Percentiles rank a stretch among this genome's conserved stretches.
Conservation (phyloP, 2,888 invertebrate genomes). For the Drosophila trichaetosa region DNA sequence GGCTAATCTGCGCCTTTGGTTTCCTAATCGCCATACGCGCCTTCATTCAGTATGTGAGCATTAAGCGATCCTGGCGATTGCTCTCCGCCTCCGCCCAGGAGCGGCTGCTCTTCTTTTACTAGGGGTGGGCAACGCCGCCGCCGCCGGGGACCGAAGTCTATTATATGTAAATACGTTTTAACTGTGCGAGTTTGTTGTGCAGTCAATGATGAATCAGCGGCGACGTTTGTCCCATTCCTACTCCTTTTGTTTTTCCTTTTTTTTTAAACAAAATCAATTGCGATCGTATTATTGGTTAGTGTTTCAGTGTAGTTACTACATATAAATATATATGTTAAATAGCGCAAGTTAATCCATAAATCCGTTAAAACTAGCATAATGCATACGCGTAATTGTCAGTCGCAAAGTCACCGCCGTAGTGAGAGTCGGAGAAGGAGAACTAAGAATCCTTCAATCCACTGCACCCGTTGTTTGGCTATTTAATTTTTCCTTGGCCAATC, state of each 20-base stretch:
- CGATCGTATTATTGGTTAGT: constrained; percentile 63
- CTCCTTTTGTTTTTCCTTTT: constrained; percentile 9
- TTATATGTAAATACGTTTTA: constrained; percentile 61
- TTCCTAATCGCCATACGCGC: constrained; percentile 94
- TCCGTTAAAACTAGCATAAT: constrained; percentile 53
- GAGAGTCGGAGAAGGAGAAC: constrained; percentile 18
- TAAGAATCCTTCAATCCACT: constrained; percentile 23
- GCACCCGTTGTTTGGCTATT: constrained; percentile 50
- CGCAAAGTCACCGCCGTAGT: constrained; percentile 40
- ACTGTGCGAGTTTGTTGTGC: constrained; percentile 42
- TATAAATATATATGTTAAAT: constrained; percentile 56
- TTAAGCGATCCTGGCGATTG: constrained; percentile 94
- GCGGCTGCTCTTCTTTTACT: constrained; percentile 94
- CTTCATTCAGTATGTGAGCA: constrained; percentile 94
- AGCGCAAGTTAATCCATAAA: constrained; percentile 71
- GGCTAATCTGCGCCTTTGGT: constrained; percentile 96
- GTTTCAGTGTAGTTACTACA: constrained; percentile 68
- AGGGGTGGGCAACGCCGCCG: constrained; percentile 69
- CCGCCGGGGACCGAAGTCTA: constrained; percentile 22
- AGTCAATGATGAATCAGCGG: constrained; percentile 29
- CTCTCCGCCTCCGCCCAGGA: constrained; percentile 94
- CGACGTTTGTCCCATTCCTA: constrained; percentile 9
- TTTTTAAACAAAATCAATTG: constrained; percentile 37
- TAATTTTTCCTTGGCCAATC: constrained; percentile 26
- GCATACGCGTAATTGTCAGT: constrained; percentile 34